These are phyloP conservation scores for Chaenodraco wilsoni DNA, from an alignment of 2,797 vertebrate species.

Conservation along the genomic window DNA sequence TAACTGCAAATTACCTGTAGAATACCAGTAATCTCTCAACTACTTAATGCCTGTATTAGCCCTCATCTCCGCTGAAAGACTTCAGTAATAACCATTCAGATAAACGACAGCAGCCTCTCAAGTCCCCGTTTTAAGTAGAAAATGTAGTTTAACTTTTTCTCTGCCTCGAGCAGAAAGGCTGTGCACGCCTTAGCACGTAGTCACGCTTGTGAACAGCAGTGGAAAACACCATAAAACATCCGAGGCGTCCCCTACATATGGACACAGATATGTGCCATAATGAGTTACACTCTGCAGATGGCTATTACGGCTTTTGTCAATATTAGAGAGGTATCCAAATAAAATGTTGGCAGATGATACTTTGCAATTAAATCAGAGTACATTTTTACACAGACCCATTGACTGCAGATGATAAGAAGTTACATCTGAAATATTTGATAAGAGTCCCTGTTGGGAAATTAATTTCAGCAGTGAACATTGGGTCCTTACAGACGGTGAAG, in stretches of 20 bases:
- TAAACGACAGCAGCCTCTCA: conserved; percentile 36
- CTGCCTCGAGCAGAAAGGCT: conserved; percentile 9
- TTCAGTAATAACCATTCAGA: conserved; percentile 45
- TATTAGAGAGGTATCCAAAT: conserved; percentile 66
- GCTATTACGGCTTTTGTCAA: conserved; percentile 65
- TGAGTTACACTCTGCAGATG: conserved; percentile 65
- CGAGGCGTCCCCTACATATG: conserved; percentile 32
- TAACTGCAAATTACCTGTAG: conserved; percentile 42
- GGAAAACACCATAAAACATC: conserved; percentile 55
- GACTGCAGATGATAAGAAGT: conserved; percentile 66
- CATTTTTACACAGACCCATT: conserved; percentile 47
- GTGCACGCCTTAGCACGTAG: conserved; percentile 27
- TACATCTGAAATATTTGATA: conserved; percentile 66
- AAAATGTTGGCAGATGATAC: conserved; percentile 60
- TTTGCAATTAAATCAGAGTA: conserved; percentile 58
- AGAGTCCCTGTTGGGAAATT: conserved; percentile 67
- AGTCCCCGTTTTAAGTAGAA: conserved; percentile 36
- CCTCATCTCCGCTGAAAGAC: conserved; percentile 42
- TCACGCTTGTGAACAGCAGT: conserved; percentile 39
- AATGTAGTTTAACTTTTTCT: conserved; percentile 31
- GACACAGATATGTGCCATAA: conserved; percentile 52
- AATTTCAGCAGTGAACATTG: conserved; percentile 66
- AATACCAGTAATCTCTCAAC: conserved; percentile 26
- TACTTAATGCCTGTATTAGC: conserved; percentile 28
- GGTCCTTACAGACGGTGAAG: conserved; percentile 53